Evolutionary conservation across 2,888 invertebrate species (phyloP), one percentile per base, ranked within the genome.

Genomic region (Eretmocerus hayati): DNA sequence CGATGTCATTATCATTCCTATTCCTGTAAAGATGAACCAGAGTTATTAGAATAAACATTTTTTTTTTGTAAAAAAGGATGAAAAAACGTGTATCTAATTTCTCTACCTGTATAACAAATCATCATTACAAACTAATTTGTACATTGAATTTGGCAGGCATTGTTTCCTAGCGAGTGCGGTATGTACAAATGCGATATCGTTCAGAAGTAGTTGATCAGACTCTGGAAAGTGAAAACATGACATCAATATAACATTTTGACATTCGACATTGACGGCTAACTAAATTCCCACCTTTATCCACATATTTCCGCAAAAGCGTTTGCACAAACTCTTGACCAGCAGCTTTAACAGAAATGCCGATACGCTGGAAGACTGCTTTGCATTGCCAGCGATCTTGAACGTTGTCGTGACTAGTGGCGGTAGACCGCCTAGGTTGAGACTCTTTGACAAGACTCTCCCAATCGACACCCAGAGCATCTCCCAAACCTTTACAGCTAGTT

Each of bases 381-480:
- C 89, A 84, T 59, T 83, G 83, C 87, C 90, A 93, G 35, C 86
- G 81, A 56, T 85, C 81, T 53, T 90, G 81, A 2, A 85, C 84
- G 5, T 80, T 79, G 58, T 77, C 65, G 61, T 76, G 69, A 51
- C 62, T 64, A 21, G 66, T 62, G 30, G 65, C 57, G 1, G 50
- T 35, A 2, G 54, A 43, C 37, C 66, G 59, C 35, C 78, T 75
- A 2, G 77, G 77, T 30, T 80, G 78, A 5, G 87, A 85, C 71
- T 90, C 89, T 3, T 86, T 86, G 1, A 90, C 85, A 38, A 94
- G 75, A 66, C 90, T 90, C 11, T 90, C 87, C 93, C 93, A 93
- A 72, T 94, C 92, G 2, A 94, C 92, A n/a, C 92, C 92, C 22
- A 94, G 73, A n/a, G 90, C 90, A 72, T 93, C 92, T 5, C 90